phyloP scores from a whole-genome alignment of 2,888 invertebrate genomes.

The Nesidiocoris tenuis region DNA sequence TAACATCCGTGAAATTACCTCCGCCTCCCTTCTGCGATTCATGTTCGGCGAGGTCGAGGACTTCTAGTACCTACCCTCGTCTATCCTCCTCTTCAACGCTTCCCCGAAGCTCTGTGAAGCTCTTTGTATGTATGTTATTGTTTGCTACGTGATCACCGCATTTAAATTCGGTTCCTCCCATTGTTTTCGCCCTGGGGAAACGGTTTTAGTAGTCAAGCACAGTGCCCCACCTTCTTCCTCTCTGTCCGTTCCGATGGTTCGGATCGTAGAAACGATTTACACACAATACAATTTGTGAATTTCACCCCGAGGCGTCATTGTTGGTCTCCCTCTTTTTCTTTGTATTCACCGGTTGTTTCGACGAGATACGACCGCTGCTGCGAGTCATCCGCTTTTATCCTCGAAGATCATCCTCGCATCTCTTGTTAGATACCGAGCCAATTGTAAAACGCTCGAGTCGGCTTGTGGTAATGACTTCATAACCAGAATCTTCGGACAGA shows the following conservation, averaged over 20 bases:
- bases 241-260: not conserved
- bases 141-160: conserved; percentile 42
- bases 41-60: conserved; percentile 25
- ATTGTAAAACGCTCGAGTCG: not conserved
- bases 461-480: not conserved
- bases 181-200: conserved; percentile 33
- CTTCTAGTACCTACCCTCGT: too few species aligned
- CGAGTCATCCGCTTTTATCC: not conserved
- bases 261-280: conserved; percentile 31
- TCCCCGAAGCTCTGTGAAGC: conserved; percentile 20
- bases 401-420: not conserved
- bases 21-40: not conserved
- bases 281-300: conserved; percentile 45
- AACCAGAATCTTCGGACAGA: too few species aligned
- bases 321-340: conserved; percentile 27
- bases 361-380: not conserved
- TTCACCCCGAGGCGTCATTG: conserved; percentile 43
- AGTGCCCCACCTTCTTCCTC: conserved; percentile 41
- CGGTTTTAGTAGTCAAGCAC: conserved; percentile 42
- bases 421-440: not conserved
- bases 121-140: conserved; percentile 43
- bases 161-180: conserved; percentile 43
- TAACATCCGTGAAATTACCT: not conserved
- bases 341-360: conserved; percentile 35
- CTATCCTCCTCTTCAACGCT: conserved; percentile 17